Base-by-base conservation (phyloP, 2,797 vertebrate species). In the Pipistrellus kuhlii region DNA sequence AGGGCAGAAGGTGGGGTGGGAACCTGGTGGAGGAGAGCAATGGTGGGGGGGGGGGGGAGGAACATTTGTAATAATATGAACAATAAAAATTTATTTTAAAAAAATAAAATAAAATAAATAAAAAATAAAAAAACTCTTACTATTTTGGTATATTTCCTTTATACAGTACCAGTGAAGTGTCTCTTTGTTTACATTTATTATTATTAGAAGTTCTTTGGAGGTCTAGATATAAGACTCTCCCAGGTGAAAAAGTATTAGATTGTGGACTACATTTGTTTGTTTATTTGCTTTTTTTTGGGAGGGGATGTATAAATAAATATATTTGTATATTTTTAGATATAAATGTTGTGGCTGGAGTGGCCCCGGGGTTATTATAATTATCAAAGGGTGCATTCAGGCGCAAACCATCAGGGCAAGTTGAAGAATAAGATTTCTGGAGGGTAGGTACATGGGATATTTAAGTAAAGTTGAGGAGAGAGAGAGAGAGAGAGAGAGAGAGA, bases 121-220 rank as follows among this genome's bases (percentile, higher is more conserved):
- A n/a, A n/a, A n/a, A n/a, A n/a, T n/a, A n/a, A 35, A 35, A 35
- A 55, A 46, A 82, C 11, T 78, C 35, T 82, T 41, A 89, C 44
- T 62, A n/a, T 80, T 94, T 85, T 94, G n/a, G 32, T 64, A n/a
- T 30, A 64, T 64, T 68, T 66, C n/a, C 64, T 66, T 66, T 66
- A 23, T 27, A 14, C 3, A 13, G 41, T 75, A 69, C 57, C 25
- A 66, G 1, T 27, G 13, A 89, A 27, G 11, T 88, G 73, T 90
- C n/a, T 53, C 78, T 92, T 84, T 73, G 18, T 73, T 92, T 75
- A 35, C 83, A 48, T 38, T 89, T 78, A 62, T 2, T 88, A 27
- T 75, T 46, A 41, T 12, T 83, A 15, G 41, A 84, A 57, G 7
- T 77, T 88, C 17, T 87, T 90, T 82, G 30, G 53, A 88, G 44